A percentile compares a stretch with the other conserved stretches of the same genome.
phyloP scores from a whole-genome alignment of 2,888 invertebrate genomes.

The Dolomedes plantarius region DNA sequence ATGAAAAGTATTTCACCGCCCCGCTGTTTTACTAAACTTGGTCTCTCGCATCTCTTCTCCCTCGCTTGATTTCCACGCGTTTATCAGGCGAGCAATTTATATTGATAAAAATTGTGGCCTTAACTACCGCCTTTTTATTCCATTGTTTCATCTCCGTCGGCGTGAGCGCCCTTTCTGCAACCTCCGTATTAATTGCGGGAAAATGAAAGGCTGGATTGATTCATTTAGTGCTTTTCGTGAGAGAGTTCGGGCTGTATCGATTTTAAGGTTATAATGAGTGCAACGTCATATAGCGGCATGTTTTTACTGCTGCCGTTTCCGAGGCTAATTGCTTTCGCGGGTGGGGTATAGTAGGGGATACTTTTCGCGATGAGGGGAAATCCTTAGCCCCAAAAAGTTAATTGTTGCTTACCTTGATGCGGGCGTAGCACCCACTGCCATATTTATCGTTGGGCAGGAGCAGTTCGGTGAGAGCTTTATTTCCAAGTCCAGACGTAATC shows the following conservation, averaged over 20 bases:
- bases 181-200: constrained; percentile 55
- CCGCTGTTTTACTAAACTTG: no score
- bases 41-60: no score
- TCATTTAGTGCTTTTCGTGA: constrained; percentile 18
- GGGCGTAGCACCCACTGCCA: no score
- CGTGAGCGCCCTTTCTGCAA: background rate
- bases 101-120: no score
- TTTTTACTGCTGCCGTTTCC: constrained; percentile 46
- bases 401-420: constrained; percentile 1
- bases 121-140: background rate
- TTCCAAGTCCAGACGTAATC: no score
- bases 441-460: no score
- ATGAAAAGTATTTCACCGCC: no score
- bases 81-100: background rate
- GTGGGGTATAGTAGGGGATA: background rate
- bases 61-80: no score
- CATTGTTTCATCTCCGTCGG: background rate
- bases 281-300: constrained; percentile 43
- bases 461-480: no score
- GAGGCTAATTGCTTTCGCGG: constrained; percentile 33
- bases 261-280: constrained; percentile 24
- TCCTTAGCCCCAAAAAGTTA: background rate
- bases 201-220: constrained; percentile 59
- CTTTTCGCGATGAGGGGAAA: background rate
- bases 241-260: constrained; percentile 39